Evolutionary conservation across 2,797 vertebrate species (phyloP).

Genomic region (Malacoraja senta): DNA sequence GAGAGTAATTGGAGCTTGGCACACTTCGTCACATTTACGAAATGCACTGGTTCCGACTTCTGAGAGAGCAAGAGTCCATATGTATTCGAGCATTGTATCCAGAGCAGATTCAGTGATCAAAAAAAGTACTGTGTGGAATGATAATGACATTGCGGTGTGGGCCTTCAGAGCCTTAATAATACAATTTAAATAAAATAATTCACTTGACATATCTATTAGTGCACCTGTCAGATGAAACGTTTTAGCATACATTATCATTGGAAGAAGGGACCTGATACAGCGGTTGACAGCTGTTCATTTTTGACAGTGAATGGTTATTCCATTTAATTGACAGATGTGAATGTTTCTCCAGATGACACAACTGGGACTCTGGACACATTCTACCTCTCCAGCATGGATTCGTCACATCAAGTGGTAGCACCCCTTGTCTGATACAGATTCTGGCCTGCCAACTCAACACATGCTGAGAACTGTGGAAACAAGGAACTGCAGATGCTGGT

Average conservation of each 20-base stretch:
- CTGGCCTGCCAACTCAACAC: not conserved
- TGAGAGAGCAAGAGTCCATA: not conserved
- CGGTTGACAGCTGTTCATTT: not conserved
- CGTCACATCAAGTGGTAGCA: no score
- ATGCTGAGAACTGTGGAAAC: not conserved
- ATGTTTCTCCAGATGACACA: not conserved
- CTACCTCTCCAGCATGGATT: not conserved
- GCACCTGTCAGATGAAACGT: not conserved
- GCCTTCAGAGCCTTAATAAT: not conserved
- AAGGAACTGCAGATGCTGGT: no score
- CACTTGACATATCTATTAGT: not conserved
- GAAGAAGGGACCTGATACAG: not conserved
- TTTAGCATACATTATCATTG: not conserved
- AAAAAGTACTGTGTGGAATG: not conserved
- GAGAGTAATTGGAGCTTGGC: not conserved
- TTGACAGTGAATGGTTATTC: not conserved
- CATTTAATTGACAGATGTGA: not conserved
- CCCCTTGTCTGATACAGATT: not conserved
- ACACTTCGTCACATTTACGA: not conserved
- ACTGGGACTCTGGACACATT: not conserved
- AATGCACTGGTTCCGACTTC: not conserved
- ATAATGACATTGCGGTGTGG: not conserved
- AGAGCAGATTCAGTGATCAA: not conserved
- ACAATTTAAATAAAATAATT: constrained; percentile 9
- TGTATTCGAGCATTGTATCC: not conserved